Conservation (phyloP, 2,113 vertebrate genomes). For the Piprites chloris region DNA sequence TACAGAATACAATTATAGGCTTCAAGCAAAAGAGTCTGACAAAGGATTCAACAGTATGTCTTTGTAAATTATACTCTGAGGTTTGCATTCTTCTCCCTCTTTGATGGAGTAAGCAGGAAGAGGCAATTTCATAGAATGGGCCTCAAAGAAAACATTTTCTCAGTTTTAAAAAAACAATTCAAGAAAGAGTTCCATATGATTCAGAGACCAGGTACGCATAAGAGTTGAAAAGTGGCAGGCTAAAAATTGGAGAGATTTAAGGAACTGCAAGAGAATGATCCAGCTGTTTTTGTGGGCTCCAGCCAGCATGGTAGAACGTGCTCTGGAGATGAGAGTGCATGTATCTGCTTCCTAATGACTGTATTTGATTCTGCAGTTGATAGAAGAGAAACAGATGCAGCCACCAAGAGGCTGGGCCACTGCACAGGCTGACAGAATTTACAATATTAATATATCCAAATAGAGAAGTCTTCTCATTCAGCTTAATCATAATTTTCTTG, state of each 20-base stretch:
- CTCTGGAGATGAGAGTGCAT: background rate
- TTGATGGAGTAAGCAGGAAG: background rate
- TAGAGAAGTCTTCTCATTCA: background rate
- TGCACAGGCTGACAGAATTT: background rate
- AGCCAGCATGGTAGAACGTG: background rate
- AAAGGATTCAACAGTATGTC: background rate
- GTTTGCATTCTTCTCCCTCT: background rate
- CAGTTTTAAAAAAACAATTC: background rate
- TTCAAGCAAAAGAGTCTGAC: background rate
- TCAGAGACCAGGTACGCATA: background rate
- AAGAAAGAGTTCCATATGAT: background rate
- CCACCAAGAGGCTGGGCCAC: background rate
- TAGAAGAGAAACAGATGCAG: background rate
- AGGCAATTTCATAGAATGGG: background rate
- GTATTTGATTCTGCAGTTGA: constrained; percentile 4
- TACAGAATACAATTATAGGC: constrained; percentile 16
- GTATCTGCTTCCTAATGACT: background rate
- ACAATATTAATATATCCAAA: background rate
- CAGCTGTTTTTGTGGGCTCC: background rate
- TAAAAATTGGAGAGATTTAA: background rate
- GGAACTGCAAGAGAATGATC: background rate
- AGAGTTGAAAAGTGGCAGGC: background rate
- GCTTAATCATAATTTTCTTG: background rate
- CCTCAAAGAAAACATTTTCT: background rate
- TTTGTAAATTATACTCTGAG: background rate